Conservation (phyloP, 2,888 invertebrate genomes). For the Aromia moschata region DNA sequence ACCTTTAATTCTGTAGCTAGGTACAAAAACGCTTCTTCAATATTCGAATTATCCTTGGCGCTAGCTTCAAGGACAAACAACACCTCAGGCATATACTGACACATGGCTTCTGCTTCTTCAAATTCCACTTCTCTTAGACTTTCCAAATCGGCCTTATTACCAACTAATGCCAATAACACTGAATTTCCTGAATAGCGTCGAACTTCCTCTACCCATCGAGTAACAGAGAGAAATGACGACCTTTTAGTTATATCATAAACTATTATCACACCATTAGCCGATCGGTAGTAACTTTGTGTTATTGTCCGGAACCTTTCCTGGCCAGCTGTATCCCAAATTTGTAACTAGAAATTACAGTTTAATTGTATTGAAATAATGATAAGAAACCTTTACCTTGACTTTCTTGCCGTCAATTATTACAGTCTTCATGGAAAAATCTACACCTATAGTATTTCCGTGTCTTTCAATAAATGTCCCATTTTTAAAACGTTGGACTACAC, state of each 20-base stretch:
- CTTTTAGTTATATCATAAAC: constrained; percentile 96
- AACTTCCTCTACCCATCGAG: constrained; percentile 97
- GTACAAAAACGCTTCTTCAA: constrained; percentile 87
- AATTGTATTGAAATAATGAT: background rate
- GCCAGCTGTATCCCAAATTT: constrained; percentile 98
- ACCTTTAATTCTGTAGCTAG: constrained; percentile 90
- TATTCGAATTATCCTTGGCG: constrained; percentile 90
- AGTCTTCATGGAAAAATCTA: constrained; percentile 99
- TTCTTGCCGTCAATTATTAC: constrained; percentile 91
- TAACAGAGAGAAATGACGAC: constrained; percentile 88
- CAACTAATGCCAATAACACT: constrained; percentile 89
- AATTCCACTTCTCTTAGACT: constrained; percentile 84
- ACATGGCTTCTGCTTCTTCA: constrained; percentile 87
- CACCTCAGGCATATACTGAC: constrained; percentile 86
- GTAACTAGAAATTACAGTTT: constrained; percentile 69
- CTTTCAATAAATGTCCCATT: constrained; percentile 95
- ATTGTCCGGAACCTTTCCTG: constrained; percentile 97
- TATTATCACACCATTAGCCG: constrained; percentile 96
- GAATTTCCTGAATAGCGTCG: constrained; percentile 92
- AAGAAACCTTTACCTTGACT: constrained; percentile 78
- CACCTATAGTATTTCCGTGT: constrained; percentile 96
- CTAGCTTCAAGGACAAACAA: constrained; percentile 89
- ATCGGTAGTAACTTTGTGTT: constrained; percentile 96
- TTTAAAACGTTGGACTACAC: constrained; percentile 94
- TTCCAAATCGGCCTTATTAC: constrained; percentile 90